Evolutionary conservation across 2,797 vertebrate genomes (phyloP).

Genomic region (Pangasius mekongensis): DNA sequence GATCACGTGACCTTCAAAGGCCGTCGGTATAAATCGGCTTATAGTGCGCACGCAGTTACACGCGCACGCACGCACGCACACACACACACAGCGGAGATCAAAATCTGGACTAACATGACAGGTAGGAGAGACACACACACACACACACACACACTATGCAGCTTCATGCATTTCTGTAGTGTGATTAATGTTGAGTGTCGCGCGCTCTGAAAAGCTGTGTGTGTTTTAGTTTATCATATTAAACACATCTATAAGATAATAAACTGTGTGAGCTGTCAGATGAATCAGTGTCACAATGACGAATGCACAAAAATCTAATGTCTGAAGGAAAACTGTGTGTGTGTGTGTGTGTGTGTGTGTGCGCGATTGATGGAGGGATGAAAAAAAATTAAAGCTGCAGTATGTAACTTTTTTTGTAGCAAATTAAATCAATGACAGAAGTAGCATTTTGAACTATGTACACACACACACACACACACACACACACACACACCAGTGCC

Average conservation of each 20-base stretch:
- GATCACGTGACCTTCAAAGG: constrained; percentile 20
- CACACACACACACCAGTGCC: neutral
- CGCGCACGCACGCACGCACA: neutral
- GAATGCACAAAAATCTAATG: neutral
- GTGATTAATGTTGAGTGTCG: neutral
- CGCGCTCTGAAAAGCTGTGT: neutral
- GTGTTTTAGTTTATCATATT: neutral
- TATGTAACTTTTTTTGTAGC: neutral
- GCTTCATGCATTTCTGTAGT: neutral
- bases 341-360: constrained; percentile 22
- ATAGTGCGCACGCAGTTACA: neutral
- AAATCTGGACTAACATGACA: constrained; percentile 5
- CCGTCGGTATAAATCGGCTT: constrained; percentile 17
- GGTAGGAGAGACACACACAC: constrained; percentile 7
- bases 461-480: constrained; percentile 14
- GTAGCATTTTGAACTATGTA: neutral
- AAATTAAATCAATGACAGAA: neutral
- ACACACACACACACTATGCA: constrained; percentile 20
- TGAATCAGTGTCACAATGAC: neutral
- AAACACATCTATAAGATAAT: neutral
- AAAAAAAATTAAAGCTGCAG: constrained; percentile 4
- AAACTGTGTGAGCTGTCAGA: neutral
- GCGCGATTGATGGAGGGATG: neutral
- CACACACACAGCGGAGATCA: neutral
- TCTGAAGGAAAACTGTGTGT: neutral